Base-by-base conservation (phyloP, 2,113 vertebrate species). In the Psilopsiagon aymara region DNA sequence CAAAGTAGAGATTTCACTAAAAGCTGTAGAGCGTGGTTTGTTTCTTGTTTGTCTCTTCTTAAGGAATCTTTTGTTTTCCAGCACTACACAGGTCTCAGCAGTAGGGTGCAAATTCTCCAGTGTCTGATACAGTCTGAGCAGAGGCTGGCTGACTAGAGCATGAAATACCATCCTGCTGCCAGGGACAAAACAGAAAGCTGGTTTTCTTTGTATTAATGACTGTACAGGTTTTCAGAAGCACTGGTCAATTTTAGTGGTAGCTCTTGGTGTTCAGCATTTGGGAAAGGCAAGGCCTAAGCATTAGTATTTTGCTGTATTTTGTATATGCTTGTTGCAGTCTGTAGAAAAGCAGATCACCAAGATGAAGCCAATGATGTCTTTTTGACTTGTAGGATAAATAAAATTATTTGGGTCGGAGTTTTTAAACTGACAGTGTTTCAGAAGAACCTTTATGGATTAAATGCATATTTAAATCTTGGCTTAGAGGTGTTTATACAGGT, bases 401-500 rank as follows among this genome's bases (percentile, higher is more conserved):
- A 70, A 78, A 60, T 47, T 9, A 57, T 35, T 86, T 70, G 90
- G 31, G 53, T 89, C 39, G 52, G 51, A 62, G 67, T 78, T 90
- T 69, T 88, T 78, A 88, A 86, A 70, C 52, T 71, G 88, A 46
- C 17, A 73, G 49, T 17, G 80, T 70, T 74, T 91, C 35, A 60
- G 84, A 81, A 95, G 66, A 97, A 82, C 64, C 49, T 78, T 73
- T 69, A 55, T 78, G 62, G 31, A 35, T 76, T 76, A 84, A 88
- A 90, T 86, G 85, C 63, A 6, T 76, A 17, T 37, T 71, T 92
- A 95, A 70, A 43, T 88, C 64, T 71, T n/a, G 39, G 39, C 55
- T 53, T 67, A 39, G 19, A 47, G 55, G 10, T 46, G 19, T 29
- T 94, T 93, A 98, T 86, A 97, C 7, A 0, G 97, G 97, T 3